A percentile compares a stretch with the other conserved stretches of the same genome.
Evolutionary conservation across 2,113 vertebrate species (phyloP).

Genomic region (Corythaeola cristata): DNA sequence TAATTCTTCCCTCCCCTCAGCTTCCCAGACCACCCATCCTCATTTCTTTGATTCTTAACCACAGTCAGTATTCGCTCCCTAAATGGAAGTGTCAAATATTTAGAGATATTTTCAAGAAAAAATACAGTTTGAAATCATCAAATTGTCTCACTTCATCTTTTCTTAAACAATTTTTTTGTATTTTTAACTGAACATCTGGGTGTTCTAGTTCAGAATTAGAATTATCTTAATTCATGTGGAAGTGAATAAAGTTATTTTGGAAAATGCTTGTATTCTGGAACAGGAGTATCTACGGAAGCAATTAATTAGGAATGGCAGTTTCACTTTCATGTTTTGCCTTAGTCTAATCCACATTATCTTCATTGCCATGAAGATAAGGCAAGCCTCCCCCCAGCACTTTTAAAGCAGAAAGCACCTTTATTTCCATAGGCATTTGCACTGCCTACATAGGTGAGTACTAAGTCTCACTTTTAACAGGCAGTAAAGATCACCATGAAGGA

Average conservation of each 20-base stretch:
- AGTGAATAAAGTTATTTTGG: not conserved
- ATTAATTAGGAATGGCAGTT: not conserved
- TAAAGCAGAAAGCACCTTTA: not conserved
- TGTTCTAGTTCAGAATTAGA: not conserved
- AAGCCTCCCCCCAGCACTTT: not conserved
- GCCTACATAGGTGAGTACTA: not conserved
- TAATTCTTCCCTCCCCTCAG: conserved; percentile 37
- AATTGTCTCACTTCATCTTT: conserved; percentile 9
- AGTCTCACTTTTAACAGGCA: not conserved
- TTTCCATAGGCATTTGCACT: not conserved
- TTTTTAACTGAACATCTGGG: not conserved
- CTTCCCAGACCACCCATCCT: conserved; percentile 45
- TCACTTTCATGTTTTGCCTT: not conserved
- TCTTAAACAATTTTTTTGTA: not conserved
- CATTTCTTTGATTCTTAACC: conserved; percentile 49
- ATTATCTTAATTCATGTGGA: not conserved
- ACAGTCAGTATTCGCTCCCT: conserved; percentile 23
- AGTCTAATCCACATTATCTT: not conserved
- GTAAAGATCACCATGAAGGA: not conserved
- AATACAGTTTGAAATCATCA: not conserved
- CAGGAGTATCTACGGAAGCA: not conserved
- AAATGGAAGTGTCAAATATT: conserved; percentile 18
- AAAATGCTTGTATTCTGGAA: not conserved
- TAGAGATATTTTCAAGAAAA: not conserved
- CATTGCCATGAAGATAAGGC: not conserved